Evolutionary conservation across 1,140 invertebrate genomes (phyloP).

Genomic region (Drosophila azteca): DNA sequence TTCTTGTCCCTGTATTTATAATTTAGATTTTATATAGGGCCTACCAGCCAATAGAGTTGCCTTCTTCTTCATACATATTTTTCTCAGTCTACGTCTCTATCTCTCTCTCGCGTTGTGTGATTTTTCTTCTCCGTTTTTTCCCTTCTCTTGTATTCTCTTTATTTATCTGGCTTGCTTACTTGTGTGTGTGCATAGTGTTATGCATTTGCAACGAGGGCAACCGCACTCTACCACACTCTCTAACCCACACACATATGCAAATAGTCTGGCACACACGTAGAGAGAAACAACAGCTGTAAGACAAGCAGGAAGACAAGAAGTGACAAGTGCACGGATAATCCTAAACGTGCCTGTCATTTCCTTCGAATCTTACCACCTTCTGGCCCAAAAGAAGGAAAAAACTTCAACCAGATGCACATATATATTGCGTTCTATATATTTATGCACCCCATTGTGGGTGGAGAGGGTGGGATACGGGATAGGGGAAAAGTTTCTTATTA

Average conservation of each 20-base stretch:
- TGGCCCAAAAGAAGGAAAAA: slow-evolving; percentile 27
- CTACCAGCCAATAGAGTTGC: too few relatives aligned
- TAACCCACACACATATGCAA: slow-evolving; percentile 32
- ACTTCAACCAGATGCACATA: slow-evolving; percentile 73
- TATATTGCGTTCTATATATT: slow-evolving; percentile 61
- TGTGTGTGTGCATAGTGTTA: slow-evolving; percentile 43
- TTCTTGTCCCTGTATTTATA: slow-evolving; percentile 4
- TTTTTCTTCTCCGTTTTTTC: too few relatives aligned
- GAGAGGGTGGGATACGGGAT: too few relatives aligned
- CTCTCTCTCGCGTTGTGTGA: too few relatives aligned
- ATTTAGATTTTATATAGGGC: too few relatives aligned
- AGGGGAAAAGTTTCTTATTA: too few relatives aligned
- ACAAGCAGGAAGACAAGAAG: slow-evolving; percentile 54
- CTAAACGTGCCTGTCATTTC: slow-evolving; percentile 29
- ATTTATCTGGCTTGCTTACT: slow-evolving; percentile 62
- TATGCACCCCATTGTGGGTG: too few relatives aligned
- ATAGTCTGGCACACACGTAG: slow-evolving; percentile 41
- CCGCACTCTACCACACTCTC: slow-evolving; percentile 31
- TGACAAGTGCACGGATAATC: slow-evolving; percentile 72
- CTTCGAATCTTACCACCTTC: neutral
- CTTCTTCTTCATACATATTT: too few relatives aligned
- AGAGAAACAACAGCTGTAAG: slow-evolving; percentile 15
- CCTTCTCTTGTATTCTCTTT: too few relatives aligned
- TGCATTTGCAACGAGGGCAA: slow-evolving; percentile 74
- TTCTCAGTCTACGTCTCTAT: too few relatives aligned